phyloP scores from a whole-genome alignment of 2,888 invertebrate genomes.

The Chaitophorus viminalis region DNA sequence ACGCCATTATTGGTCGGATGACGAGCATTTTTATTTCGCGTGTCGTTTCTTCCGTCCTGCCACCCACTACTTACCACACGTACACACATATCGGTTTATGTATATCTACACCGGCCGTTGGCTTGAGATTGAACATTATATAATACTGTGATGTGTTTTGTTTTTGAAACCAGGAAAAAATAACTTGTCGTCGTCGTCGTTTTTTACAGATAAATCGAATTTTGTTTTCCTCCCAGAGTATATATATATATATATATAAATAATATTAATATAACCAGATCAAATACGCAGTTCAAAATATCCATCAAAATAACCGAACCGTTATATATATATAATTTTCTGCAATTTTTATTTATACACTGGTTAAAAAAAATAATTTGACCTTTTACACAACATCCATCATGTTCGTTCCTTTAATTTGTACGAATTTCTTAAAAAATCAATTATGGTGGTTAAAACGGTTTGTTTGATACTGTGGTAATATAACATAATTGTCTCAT shows the following conservation, averaged over 20 bases:
- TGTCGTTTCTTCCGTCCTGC: neutral
- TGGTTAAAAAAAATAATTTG: too few species aligned
- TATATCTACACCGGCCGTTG: neutral
- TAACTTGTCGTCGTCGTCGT: neutral
- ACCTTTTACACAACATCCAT: too few species aligned
- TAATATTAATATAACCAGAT: neutral
- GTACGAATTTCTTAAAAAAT: too few species aligned
- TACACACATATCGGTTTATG: neutral
- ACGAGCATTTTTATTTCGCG: constrained; percentile 16
- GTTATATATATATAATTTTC: too few species aligned
- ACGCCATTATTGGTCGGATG: constrained; percentile 2
- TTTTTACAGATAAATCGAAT: neutral
- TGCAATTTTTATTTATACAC: too few species aligned
- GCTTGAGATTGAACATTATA: neutral
- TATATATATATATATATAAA: too few species aligned
- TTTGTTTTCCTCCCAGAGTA: neutral
- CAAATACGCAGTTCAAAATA: neutral
- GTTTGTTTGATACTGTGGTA: too few species aligned
- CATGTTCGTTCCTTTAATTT: too few species aligned
- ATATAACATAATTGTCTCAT: too few species aligned
- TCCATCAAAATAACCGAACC: neutral
- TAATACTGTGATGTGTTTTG: neutral
- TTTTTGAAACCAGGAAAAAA: neutral
- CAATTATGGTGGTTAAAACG: too few species aligned
- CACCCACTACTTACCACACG: neutral